Conservation (phyloP, 2,888 invertebrate genomes). For the Agonopterix arenella region DNA sequence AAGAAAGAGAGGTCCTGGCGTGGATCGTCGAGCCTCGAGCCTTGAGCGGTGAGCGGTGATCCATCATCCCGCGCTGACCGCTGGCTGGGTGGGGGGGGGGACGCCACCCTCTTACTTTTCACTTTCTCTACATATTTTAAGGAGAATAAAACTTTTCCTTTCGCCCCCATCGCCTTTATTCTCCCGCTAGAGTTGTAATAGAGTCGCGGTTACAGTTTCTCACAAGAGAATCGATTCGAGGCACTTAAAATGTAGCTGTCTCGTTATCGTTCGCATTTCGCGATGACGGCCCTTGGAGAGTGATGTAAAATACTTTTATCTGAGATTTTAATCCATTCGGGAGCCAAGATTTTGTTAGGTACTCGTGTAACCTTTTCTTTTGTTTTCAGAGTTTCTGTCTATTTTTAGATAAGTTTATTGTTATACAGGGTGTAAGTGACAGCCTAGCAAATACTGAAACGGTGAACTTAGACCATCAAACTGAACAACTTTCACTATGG, state of each 20-base stretch:
- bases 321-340: constrained; percentile 40
- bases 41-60: constrained; percentile 41
- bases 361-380: constrained; percentile 15
- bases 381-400: too few species aligned
- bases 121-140: constrained; percentile 78
- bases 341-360: constrained; percentile 40
- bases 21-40: constrained; percentile 19
- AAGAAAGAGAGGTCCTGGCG: constrained; percentile 55
- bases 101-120: constrained; percentile 70
- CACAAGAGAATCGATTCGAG: constrained; percentile 31
- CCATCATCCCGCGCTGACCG: constrained; percentile 75
- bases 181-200: constrained; percentile 51
- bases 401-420: too few species aligned
- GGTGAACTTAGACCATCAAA: too few species aligned
- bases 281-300: constrained; percentile 36
- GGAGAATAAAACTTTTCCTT: constrained; percentile 73
- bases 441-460: too few species aligned
- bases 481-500: too few species aligned
- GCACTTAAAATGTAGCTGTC: constrained; percentile 51
- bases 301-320: constrained; percentile 51
- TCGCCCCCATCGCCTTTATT: constrained; percentile 53
- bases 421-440: too few species aligned
- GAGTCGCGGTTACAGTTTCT: constrained; percentile 38
- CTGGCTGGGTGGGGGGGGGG: constrained; percentile 32
- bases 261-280: constrained; percentile 41